phyloP scores from a whole-genome alignment of 2,113 vertebrate species.

The Eulemur rufifrons region DNA sequence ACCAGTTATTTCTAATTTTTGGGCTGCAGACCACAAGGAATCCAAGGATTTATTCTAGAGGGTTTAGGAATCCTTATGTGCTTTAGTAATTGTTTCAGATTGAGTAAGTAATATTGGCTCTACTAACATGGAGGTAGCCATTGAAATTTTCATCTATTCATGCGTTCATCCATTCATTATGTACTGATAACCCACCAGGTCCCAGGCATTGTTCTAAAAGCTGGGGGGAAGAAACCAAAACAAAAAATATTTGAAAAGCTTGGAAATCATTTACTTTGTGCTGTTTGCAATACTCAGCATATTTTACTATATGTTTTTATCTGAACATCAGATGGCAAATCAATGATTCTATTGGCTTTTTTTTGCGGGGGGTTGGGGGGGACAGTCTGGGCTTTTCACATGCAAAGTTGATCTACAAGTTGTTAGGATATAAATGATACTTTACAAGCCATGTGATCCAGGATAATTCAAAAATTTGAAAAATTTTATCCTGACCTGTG shows the following conservation, averaged over 20 bases:
- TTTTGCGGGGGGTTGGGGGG: not conserved
- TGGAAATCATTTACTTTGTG: not conserved
- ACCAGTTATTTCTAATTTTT: not conserved
- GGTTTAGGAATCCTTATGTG: not conserved
- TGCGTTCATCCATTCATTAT: not conserved
- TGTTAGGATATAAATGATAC: not conserved
- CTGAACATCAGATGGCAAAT: not conserved
- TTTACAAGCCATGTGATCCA: not conserved
- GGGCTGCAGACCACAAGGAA: not conserved
- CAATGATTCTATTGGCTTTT: not conserved
- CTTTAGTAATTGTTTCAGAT: not conserved
- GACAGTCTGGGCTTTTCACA: not conserved
- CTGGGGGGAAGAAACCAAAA: not conserved
- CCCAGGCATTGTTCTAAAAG: not conserved
- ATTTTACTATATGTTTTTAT: not conserved
- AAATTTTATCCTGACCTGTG: constrained; percentile 32
- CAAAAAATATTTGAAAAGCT: not conserved
- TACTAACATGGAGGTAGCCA: not conserved
- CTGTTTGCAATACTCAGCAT: not conserved
- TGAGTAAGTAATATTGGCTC: not conserved
- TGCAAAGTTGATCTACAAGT: not conserved
- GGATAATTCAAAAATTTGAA: not conserved
- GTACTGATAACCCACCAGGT: not conserved
- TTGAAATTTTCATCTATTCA: not conserved
- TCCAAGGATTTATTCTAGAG: not conserved